Evolutionary conservation across 2,888 invertebrate species (phyloP), one percentile per base, ranked within the genome.

Genomic region (Dicycla oo): DNA sequence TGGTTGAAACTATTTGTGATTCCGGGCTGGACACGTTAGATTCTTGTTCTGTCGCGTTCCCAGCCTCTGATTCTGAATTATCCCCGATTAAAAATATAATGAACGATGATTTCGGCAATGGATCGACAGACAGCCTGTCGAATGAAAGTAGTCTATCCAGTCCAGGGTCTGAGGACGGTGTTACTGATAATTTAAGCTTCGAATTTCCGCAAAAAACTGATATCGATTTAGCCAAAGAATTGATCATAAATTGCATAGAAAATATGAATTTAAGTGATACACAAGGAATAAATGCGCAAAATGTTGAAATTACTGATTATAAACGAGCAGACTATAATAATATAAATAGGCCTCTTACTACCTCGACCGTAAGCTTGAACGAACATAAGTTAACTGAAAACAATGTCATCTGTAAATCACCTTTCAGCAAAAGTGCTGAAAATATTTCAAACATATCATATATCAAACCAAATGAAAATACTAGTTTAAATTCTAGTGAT

Each of bases 391-490:
- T 81, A 49, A 76, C 78, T 40, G 84, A 87, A 20, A 89, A 82
- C 68, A 77, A 73, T 38, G 5, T 84, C 2, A 83, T 90, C 18
- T 84, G 85, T 61, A 91, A 92, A 73, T 89, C 91, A 0, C 80
- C 88, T 0, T 89, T 90, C 56, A 95, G 95, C 64, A 90, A 86
- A 56, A 95, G 95, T 73, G 94, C 92, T 63, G 95, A 95, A 83
- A 93, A 95, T 80, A 91, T 95, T 84, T 90, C 90, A 30, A 82
- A 75, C 66, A 78, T 80, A 76, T 71, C 74, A 15, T 78, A 85
- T 11, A 83, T 84, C 7, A 82, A 86, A 49, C 80, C 82, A n/a
- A 73, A 81, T 61, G 69, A 83, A 18, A 83, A 83, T 43, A 53
- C 61, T 10, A 82, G 72, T 49, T 72, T 79, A 68, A 89, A 88